Conservation (phyloP, 2,113 vertebrate genomes). For the Platysteira castanea region DNA sequence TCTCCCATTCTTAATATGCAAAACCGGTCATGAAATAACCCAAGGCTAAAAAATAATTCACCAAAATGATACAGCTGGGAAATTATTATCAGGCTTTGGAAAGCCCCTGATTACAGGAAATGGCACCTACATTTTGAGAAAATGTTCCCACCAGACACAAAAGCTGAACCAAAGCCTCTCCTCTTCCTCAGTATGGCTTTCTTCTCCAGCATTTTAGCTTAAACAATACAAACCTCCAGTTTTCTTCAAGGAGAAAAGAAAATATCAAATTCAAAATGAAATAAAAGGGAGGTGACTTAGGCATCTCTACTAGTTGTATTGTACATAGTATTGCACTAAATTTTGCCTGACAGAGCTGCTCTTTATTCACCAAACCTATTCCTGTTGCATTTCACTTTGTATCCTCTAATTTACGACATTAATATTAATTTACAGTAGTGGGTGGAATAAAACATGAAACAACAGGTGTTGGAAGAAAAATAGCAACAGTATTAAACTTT, state of each 20-base stretch:
- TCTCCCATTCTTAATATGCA: slow-evolving; percentile 59
- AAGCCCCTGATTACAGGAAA: slow-evolving; percentile 73
- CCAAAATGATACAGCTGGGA: slow-evolving; percentile 64
- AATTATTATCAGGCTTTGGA: slow-evolving; percentile 63
- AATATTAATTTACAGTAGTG: not conserved
- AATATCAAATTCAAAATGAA: not conserved
- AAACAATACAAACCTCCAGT: not conserved
- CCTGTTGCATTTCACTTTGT: not conserved
- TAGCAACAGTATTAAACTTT: not conserved
- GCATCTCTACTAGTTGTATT: not conserved
- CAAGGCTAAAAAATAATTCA: slow-evolving; percentile 67
- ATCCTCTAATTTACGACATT: not conserved
- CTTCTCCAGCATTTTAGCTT: slow-evolving; percentile 25
- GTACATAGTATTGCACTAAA: not conserved
- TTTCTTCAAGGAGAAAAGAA: not conserved
- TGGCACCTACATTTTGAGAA: slow-evolving; percentile 69
- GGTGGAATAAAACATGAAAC: not conserved
- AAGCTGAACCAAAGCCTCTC: slow-evolving; percentile 45
- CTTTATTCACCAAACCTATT: not conserved
- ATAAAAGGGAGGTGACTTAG: not conserved
- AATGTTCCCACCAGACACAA: slow-evolving; percentile 63
- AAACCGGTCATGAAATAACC: slow-evolving; percentile 58
- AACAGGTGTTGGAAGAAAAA: not conserved
- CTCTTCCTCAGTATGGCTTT: slow-evolving; percentile 18
- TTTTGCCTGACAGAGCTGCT: not conserved